Evolutionary conservation across 2,797 vertebrate genomes (phyloP), one percentile per base, ranked within the genome.

Genomic region (Luscinia luscinia): DNA sequence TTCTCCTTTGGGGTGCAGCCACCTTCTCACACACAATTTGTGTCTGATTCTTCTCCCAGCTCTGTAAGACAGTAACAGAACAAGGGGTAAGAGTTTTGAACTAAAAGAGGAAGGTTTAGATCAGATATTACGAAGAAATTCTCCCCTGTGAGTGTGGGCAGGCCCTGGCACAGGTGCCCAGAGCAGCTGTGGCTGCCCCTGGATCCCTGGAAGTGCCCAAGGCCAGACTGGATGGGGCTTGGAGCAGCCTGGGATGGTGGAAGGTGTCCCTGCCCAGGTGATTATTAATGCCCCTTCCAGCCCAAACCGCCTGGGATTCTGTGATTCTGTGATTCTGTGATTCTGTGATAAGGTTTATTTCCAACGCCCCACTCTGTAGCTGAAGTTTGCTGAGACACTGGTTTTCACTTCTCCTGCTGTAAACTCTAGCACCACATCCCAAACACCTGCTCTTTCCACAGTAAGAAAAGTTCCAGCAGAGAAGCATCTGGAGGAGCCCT

Each of bases 81-180:
- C 4, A 22, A 26, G 17, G 12, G 12, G 6, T 7, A 6, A 14
- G 2, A 28, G n/a, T 9, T 83, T 70, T 40, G 30, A 38, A 45
- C 1, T 2, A 5, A n/a, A 51, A 61, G 17, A 63, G 32, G 41
- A 62, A 45, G 24, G 30, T 17, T 69, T 38, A 57, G 28, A 24
- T 57, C 1, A 6, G 32, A 22, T 34, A 8, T 57, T 26, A 1
- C 20, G 32, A 13, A 30, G 49, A 2, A 82, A 45, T 63, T 21
- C 0, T 7, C 38, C 27, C 11, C 32, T 57, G 3, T 0, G 49
- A 63, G 27, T 10, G 15, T 28, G 27, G 27, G 0, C 0, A 62
- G 30, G 22, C 5, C 32, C 48, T 76, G 49, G 32, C 32, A 43
- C 34, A 54, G 36, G 43, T 34, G 34, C 34, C 34, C 34, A 34